Evolutionary conservation across 2,888 invertebrate species (phyloP), one percentile per base, ranked within the genome.

Genomic region (Epicampocera succincta): DNA sequence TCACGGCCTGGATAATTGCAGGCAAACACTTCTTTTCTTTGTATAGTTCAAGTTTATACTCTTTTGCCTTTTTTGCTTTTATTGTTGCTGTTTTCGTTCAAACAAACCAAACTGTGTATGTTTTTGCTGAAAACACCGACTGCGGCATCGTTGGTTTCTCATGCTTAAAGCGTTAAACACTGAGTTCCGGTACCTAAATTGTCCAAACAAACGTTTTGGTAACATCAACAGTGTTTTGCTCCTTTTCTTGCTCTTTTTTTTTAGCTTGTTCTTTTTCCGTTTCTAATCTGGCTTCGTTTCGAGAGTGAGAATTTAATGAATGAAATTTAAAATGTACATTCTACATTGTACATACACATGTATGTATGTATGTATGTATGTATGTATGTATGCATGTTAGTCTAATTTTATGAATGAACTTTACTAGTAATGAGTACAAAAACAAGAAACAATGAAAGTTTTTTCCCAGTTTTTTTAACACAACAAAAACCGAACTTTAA

Each of bases 121-220:
- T 33, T 33, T 33, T 33, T 33, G 9, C 21, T 38, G 46, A 29
- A 50, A 11, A 52, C 8, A 52, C 1, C 13, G 15, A 29, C 42
- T n/a, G 1, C 1, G 29, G 48, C n/a, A n/a, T n/a, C n/a, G n/a
- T n/a, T 73, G 66, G 87, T 87, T 88, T 87, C 86, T 88, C 87
- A 88, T 87, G 87, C 87, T 88, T 86, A 87, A 88, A 88, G 86
- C 87, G 87, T 85, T 88, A 87, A 88, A 88, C 87, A 88, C 87
- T 85, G 87, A 88, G 88, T 88, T 88, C 88, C 88, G 88, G 88
- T 88, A 87, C 87, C 88, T 88, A 88, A 88, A 87, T 86, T 44
- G 86, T 87, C 87, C 87, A 85, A 86, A 86, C 87, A 86, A 87
- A 86, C 68, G 74, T 72, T 78, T 82, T 75, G 60, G 66, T 66